Evolutionary conservation across 1,140 invertebrate genomes (phyloP), one percentile per base, ranked within the genome.

Genomic region (Psilanteris sp.): DNA sequence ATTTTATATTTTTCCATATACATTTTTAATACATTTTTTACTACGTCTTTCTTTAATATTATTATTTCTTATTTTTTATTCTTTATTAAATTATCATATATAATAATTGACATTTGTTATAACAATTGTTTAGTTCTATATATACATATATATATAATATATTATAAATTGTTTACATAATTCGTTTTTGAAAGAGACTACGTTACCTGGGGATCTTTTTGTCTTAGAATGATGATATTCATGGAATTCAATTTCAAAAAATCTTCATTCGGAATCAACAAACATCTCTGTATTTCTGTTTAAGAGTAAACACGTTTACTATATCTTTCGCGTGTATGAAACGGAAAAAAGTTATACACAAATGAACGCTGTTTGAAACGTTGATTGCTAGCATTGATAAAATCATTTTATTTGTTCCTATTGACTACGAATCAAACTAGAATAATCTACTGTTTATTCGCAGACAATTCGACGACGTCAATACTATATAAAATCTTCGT

Each of bases 401-500:
- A 70, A 70, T 61, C 10, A 61, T 55, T 43, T 59, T 52, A 44
- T 61, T 70, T 59, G 44, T 59, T 54, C 26, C 8, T 2, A 54
- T 26, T 27, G 62, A 46, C 31, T 41, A 36, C 27, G 24, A 16
- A 44, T 70, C 66, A 52, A 36, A 50, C 32, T 41, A 9, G 20
- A 59, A 36, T 59, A 59, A 70, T 70, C 34, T 46, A 36, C 44
- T 61, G 44, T 70, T 61, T 61, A 61, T 61, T 61, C 39, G 44
- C 20, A 52, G 54, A 70, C 54, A 61, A 70, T 59, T 54, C 37
- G 29, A 54, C 34, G 44, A 52, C 29, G 34, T 16, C 66, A 59
- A 61, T 44, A 18, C 27, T 52, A 61, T 70, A 43, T 50, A 13
- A 43, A 59, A 54, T 10, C 46, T 57, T 41, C 24, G 29, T 27